These are phyloP conservation scores for Euleptes europaea DNA, from an alignment of 2,113 vertebrate species.

Conservation along the genomic window DNA sequence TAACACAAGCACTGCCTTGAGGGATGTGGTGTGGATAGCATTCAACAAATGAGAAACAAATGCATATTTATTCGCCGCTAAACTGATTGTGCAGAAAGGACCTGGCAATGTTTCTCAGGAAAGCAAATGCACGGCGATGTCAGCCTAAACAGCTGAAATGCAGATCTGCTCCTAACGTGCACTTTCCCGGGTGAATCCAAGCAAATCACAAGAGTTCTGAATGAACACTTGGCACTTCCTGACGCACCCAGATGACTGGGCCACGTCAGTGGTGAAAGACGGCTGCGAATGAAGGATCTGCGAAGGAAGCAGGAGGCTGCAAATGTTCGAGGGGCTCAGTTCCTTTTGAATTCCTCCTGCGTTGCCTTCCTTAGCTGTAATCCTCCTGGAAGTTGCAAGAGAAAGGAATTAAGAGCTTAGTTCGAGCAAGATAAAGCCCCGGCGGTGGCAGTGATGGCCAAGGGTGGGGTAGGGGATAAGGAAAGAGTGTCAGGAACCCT, in stretches of 20 bases:
- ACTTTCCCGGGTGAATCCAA: not conserved
- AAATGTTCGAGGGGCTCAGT: no score
- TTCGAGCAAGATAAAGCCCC: not conserved
- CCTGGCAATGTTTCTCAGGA: not conserved
- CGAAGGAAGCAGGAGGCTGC: not conserved
- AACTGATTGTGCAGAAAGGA: not conserved
- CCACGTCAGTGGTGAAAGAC: not conserved
- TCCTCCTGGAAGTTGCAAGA: no score
- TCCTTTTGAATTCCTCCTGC: not conserved
- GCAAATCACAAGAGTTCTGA: not conserved
- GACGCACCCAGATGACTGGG: not conserved
- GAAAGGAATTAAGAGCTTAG: not conserved
- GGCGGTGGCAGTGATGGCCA: no score
- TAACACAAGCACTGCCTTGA: not conserved
- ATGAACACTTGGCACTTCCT: not conserved
- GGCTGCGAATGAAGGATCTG: not conserved
- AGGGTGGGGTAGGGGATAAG: not conserved
- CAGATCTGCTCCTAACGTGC: not conserved
- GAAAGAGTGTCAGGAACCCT: not conserved
- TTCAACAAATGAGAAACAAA: not conserved
- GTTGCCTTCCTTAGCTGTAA: not conserved
- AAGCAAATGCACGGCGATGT: not conserved
- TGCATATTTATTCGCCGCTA: not conserved
- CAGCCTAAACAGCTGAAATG: not conserved
- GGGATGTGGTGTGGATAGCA: not conserved